Conservation (phyloP, 2,113 vertebrate genomes). For the Pandion haliaetus region DNA sequence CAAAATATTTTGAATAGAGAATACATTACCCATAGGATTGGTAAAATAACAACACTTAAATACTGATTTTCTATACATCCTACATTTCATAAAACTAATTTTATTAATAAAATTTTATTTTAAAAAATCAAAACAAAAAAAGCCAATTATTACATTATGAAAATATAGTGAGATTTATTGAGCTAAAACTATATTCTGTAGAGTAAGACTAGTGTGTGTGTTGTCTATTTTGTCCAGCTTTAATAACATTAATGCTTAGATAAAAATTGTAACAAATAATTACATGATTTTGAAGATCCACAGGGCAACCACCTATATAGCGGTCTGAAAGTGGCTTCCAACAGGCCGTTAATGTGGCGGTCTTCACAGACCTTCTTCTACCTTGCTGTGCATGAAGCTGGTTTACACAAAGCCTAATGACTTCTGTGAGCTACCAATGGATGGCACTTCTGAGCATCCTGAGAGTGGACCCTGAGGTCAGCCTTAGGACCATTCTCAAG, state of each 20-base stretch:
- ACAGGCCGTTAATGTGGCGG: rapidly evolving
- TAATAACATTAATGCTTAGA: neutral
- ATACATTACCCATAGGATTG: neutral
- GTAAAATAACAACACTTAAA: neutral
- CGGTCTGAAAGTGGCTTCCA: neutral
- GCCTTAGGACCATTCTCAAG: neutral
- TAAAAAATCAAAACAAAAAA: neutral
- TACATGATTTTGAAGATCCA: neutral
- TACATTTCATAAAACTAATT: neutral
- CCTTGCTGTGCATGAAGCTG: neutral
- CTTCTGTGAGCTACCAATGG: neutral
- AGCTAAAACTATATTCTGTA: neutral
- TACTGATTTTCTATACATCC: neutral
- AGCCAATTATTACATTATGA: rapidly evolving
- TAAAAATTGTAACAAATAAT: neutral
- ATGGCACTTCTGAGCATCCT: neutral
- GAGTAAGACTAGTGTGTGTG: neutral
- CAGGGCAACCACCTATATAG: neutral
- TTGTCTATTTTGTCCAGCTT: neutral
- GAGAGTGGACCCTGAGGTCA: neutral
- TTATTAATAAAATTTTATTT: neutral
- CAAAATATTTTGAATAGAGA: neutral
- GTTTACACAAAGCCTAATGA: neutral
- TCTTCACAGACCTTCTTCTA: neutral
- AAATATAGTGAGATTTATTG: neutral